Evolutionary conservation across 2,888 invertebrate species (phyloP).

Genomic region (Merodon equestris): DNA sequence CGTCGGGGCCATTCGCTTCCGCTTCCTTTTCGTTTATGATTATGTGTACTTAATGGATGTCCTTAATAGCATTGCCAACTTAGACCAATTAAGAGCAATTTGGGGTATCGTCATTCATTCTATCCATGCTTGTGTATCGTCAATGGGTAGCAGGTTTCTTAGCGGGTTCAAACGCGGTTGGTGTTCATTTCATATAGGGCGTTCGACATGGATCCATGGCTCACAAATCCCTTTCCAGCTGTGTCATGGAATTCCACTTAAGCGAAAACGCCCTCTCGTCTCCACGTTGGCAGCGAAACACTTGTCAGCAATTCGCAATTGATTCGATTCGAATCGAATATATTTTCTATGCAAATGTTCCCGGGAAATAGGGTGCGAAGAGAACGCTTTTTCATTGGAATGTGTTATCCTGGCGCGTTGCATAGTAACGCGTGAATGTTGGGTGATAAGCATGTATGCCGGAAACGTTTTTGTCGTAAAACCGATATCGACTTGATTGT

Average conservation of each 20-base stretch:
- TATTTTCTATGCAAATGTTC: conserved; percentile 45
- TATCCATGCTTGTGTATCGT: no score
- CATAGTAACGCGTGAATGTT: conserved; percentile 20
- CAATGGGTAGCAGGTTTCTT: no score
- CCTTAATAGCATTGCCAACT: no score
- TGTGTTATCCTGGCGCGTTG: conserved; percentile 23
- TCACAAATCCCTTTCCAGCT: no score
- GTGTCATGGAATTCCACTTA: not conserved
- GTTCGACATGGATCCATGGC: no score
- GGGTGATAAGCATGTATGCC: conserved; percentile 10
- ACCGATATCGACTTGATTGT: conserved; percentile 38
- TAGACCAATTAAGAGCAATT: no score
- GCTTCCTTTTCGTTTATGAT: no score
- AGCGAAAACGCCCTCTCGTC: conserved; percentile 1
- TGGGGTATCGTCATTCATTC: no score
- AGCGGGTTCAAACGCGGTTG: no score
- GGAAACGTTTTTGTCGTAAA: conserved; percentile 21
- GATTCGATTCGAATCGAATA: conserved; percentile 53
- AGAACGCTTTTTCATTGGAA: conserved; percentile 5
- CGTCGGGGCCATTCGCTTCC: no score
- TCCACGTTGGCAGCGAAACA: conserved; percentile 2
- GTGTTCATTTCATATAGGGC: no score
- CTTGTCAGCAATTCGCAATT: conserved; percentile 57
- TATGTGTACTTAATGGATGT: no score
- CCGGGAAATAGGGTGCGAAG: not conserved